These are phyloP conservation scores for Drosophila quadrilineata DNA, from an alignment of 1,140 invertebrate genomes.

Conservation along the genomic window DNA sequence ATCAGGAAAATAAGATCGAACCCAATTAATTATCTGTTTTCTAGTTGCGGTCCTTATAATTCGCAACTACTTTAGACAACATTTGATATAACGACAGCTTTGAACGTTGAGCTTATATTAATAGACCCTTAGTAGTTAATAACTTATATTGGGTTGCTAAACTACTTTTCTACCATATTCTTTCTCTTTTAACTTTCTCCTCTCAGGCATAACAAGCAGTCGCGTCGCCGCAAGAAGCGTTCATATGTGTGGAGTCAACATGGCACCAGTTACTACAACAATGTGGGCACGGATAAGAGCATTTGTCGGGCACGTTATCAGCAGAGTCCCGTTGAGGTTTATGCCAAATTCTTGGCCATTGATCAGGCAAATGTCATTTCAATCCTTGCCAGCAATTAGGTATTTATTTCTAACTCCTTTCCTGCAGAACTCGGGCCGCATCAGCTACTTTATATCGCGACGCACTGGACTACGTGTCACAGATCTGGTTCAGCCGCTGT, in stretches of 20 bases:
- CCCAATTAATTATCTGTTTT: no score
- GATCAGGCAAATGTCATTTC: conserved; percentile 84
- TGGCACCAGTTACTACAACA: conserved; percentile 82
- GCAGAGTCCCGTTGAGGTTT: conserved; percentile 94
- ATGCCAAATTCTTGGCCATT: conserved; percentile 93
- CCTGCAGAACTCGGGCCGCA: conserved; percentile 90
- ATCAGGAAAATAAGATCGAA: not conserved
- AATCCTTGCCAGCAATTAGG: not conserved
- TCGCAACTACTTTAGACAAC: no score
- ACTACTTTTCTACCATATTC: not conserved
- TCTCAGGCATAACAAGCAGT: conserved; percentile 80
- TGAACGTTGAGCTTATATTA: no score
- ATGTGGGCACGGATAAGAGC: conserved; percentile 84
- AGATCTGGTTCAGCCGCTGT: conserved; percentile 91
- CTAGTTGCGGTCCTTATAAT: no score
- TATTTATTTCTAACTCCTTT: not conserved
- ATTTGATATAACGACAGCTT: no score
- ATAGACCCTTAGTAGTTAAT: not conserved
- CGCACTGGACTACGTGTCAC: conserved; percentile 94
- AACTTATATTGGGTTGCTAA: not conserved
- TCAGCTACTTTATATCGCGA: conserved; percentile 93
- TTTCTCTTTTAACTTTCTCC: not conserved
- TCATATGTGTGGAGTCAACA: conserved; percentile 82
- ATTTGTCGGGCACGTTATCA: conserved; percentile 92
- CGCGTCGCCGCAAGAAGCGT: conserved; percentile 83